These are phyloP conservation scores for Gopherus evgoodei DNA, from an alignment of 2,113 vertebrate genomes.

Conservation along the genomic window DNA sequence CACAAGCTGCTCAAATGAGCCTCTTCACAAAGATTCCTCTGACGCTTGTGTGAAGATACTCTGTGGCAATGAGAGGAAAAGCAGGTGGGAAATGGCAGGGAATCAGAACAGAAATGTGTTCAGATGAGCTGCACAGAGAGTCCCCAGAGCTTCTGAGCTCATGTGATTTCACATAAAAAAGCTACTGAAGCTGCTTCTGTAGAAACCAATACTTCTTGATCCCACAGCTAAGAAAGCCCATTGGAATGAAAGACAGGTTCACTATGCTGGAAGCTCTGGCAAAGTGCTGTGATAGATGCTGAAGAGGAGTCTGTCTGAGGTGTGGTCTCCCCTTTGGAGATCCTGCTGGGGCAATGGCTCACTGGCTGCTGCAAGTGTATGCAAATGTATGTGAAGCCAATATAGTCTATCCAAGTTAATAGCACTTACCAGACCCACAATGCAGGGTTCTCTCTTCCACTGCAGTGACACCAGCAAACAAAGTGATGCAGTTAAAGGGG, in stretches of 20 bases:
- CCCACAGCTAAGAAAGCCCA: neutral
- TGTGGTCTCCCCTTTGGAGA: neutral
- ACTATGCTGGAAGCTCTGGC: neutral
- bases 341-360: neutral
- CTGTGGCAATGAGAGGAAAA: constrained; percentile 29
- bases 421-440: neutral
- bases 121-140: neutral
- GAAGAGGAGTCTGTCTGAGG: neutral
- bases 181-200: neutral
- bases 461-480: neutral
- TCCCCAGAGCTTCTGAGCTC: constrained; percentile 26
- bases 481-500: neutral
- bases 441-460: neutral
- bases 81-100: constrained; percentile 20
- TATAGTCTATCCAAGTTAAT: neutral
- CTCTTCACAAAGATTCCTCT: constrained; percentile 43
- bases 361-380: neutral
- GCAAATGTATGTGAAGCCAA: neutral
- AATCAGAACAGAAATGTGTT: constrained; percentile 23
- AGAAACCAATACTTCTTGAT: neutral
- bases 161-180: neutral
- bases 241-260: neutral
- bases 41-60: accelerated
- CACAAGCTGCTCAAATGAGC: neutral
- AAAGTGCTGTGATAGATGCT: neutral